A percentile compares a stretch with the other conserved stretches of the same genome.
Evolutionary conservation across 2,113 vertebrate species (phyloP).

Genomic region (Mus pahari): DNA sequence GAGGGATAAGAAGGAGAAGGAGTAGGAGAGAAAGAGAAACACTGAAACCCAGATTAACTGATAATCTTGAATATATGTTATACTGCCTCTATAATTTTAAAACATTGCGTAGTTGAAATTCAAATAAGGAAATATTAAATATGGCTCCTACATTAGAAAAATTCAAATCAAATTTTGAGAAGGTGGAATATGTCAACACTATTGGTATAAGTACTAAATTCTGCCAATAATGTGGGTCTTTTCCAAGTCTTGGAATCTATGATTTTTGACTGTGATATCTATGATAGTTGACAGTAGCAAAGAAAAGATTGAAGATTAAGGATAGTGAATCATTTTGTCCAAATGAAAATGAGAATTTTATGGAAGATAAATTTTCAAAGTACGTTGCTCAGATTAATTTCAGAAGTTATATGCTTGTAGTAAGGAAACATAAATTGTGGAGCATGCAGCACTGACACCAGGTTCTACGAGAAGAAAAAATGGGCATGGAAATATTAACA

Average conservation of each 20-base stretch:
- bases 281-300: no score
- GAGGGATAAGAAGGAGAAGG: no score
- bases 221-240: neutral
- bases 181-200: neutral
- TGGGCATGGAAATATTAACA: no score
- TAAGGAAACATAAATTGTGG: neutral
- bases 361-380: neutral
- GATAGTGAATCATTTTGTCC: rapidly evolving
- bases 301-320: neutral
- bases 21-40: neutral
- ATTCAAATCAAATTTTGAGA: neutral
- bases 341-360: neutral
- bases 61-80: neutral
- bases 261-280: neutral
- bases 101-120: neutral
- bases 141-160: neutral
- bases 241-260: no score
- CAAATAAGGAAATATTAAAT: neutral
- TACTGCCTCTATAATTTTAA: neutral
- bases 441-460: no score
- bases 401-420: neutral
- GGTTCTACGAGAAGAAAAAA: neutral
- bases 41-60: neutral
- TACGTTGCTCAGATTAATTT: neutral
- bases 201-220: neutral